A percentile compares a stretch with the other conserved stretches of the same genome.
Evolutionary conservation across 2,888 invertebrate species (phyloP).

Genomic region (Neoscelio sp.): DNA sequence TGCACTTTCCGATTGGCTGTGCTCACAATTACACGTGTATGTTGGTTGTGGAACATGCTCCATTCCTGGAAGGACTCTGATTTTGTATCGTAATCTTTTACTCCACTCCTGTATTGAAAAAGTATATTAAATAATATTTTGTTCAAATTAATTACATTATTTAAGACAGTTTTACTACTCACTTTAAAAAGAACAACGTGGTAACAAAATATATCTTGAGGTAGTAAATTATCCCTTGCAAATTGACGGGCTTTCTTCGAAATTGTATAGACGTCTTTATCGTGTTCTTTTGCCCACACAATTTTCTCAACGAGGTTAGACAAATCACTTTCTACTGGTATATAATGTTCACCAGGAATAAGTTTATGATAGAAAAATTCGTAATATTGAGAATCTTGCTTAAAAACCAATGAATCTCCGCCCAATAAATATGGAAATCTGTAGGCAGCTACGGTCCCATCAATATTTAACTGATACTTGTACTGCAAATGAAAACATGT

Average conservation of each 20-base stretch:
- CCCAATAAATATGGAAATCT: conserved; percentile 95
- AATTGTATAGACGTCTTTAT: conserved; percentile 87
- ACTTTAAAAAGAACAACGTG: conserved; percentile 89
- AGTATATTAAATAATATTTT: conserved; percentile 15
- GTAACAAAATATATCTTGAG: conserved; percentile 94
- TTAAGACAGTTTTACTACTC: too few species aligned
- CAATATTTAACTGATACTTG: conserved; percentile 97
- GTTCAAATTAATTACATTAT: background rate
- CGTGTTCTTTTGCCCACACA: conserved; percentile 90
- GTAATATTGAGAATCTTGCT: conserved; percentile 96
- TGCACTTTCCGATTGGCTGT: background rate
- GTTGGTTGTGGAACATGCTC: conserved; percentile 85
- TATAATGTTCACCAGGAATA: conserved; percentile 90
- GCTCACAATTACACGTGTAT: conserved; percentile 80
- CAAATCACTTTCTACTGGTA: conserved; percentile 92
- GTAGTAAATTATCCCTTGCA: conserved; percentile 91
- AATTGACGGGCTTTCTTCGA: conserved; percentile 88
- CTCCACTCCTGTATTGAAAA: conserved; percentile 88
- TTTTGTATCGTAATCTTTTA: conserved; percentile 85
- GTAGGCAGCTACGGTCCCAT: conserved; percentile 98
- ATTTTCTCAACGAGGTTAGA: conserved; percentile 92
- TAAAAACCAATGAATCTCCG: conserved; percentile 94
- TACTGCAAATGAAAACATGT: conserved; percentile 86
- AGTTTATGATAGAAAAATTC: conserved; percentile 96
- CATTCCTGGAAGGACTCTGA: conserved; percentile 86